These are phyloP conservation scores for Drosophila truncata DNA, from an alignment of 1,140 invertebrate genomes.

Conservation along the genomic window DNA sequence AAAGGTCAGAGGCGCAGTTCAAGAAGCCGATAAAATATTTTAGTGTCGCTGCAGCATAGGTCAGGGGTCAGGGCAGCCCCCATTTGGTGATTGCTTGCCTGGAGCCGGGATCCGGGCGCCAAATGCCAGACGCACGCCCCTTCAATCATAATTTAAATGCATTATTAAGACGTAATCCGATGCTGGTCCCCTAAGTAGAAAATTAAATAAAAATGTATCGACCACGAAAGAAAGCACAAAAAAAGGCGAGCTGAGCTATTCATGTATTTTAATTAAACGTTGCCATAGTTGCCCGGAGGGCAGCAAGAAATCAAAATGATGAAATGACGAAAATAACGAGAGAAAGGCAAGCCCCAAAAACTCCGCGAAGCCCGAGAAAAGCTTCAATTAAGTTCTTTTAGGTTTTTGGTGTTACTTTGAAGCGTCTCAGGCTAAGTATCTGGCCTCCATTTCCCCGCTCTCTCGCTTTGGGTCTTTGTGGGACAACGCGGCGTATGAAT, in stretches of 20 bases:
- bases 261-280: constrained; percentile 72
- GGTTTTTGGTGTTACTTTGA: constrained; percentile 37
- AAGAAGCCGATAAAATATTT: constrained; percentile 68
- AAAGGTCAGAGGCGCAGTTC: constrained; percentile 67
- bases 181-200: constrained; percentile 17
- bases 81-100: constrained; percentile 20
- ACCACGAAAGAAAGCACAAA: neutral
- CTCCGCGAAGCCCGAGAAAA: constrained; percentile 55
- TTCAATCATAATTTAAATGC: constrained; percentile 35
- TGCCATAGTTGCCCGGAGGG: constrained; percentile 64
- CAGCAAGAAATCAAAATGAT: constrained; percentile 27
- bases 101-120: neutral
- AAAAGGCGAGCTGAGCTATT: constrained; percentile 2
- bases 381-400: constrained; percentile 70
- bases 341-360: constrained; percentile 53
- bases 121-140: neutral
- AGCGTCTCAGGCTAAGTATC: constrained; percentile 18
- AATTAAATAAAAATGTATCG: constrained; percentile 26
- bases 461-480: neutral
- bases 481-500: constrained; percentile 49
- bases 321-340: constrained; percentile 21
- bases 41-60: constrained; percentile 47
- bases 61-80: constrained; percentile 30
- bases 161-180: constrained; percentile 35
- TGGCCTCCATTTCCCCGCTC: neutral